phyloP scores from a whole-genome alignment of 2,113 vertebrate species.

The Ictalurus furcatus region DNA sequence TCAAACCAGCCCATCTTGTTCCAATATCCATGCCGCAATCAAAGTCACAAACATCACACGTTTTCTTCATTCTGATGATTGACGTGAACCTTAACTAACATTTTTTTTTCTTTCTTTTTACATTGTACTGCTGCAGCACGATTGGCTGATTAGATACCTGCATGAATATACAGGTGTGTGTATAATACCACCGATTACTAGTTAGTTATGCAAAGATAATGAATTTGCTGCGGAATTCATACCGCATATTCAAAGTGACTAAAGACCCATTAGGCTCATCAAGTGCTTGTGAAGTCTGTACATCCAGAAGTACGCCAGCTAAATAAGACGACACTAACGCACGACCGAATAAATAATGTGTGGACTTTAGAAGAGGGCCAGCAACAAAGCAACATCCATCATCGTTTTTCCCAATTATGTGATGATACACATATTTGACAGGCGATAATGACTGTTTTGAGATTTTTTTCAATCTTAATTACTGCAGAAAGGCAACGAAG shows the following conservation, averaged over 20 bases:
- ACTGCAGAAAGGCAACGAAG: slow-evolving; percentile 1
- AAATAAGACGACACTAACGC: background rate
- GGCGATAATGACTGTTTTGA: slow-evolving; percentile 5
- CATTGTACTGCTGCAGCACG: too few species aligned
- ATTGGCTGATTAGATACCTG: too few species aligned
- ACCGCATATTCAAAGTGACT: background rate
- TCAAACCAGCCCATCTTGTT: too few species aligned
- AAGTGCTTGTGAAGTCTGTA: background rate
- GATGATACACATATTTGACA: slow-evolving; percentile 32
- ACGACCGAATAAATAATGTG: background rate
- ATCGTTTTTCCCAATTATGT: slow-evolving; percentile 41
- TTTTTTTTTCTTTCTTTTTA: too few species aligned
- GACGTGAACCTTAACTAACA: too few species aligned
- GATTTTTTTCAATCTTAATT: slow-evolving; percentile 38
- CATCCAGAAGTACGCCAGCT: background rate
- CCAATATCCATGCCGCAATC: too few species aligned
- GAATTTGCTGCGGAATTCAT: background rate
- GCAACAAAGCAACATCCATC: slow-evolving; percentile 23
- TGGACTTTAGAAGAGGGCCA: background rate
- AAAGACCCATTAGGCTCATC: background rate
- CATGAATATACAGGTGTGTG: background rate
- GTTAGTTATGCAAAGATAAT: background rate
- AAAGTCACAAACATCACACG: too few species aligned
- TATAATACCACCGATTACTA: background rate
- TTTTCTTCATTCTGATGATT: too few species aligned